phyloP scores from a whole-genome alignment of 2,113 vertebrate genomes.

The Pyxicephalus adspersus region DNA sequence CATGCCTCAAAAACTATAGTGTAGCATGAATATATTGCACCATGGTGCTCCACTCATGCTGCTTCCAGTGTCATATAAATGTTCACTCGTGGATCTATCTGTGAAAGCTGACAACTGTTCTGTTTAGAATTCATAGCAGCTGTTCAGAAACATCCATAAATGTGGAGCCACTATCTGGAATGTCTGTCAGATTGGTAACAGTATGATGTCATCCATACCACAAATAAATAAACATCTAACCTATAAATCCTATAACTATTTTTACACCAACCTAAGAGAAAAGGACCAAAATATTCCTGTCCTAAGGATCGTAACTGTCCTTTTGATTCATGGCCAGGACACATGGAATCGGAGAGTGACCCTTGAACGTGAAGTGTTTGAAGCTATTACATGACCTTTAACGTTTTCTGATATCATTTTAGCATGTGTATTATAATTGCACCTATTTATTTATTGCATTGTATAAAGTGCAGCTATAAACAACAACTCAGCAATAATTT shows the following conservation, averaged over 20 bases:
- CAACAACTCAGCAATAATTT: too few relatives aligned
- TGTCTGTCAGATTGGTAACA: slow-evolving; percentile 1
- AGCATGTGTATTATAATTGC: too few relatives aligned
- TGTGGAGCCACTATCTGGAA: slow-evolving; percentile 31
- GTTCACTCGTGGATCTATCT: slow-evolving; percentile 2
- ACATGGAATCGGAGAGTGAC: not conserved
- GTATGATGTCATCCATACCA: slow-evolving; percentile 11
- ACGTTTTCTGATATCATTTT: too few relatives aligned
- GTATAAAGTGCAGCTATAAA: too few relatives aligned
- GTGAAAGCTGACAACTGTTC: slow-evolving; percentile 6
- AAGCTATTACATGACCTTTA: too few relatives aligned
- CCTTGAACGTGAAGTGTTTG: too few relatives aligned
- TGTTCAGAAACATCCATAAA: slow-evolving; percentile 5
- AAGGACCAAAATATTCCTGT: not conserved
- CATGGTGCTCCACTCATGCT: not conserved
- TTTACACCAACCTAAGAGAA: slow-evolving; percentile 21
- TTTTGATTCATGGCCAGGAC: not conserved
- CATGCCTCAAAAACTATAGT: not conserved
- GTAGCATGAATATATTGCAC: not conserved
- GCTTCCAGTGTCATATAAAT: not conserved
- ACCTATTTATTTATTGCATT: too few relatives aligned
- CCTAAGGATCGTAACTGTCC: not conserved
- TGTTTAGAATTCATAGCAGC: slow-evolving; percentile 36
- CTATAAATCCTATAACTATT: not conserved
- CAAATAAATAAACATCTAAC: slow-evolving; percentile 25